A percentile compares a stretch with the other conserved stretches of the same genome.
These are phyloP conservation scores for Brachionus plicatilis DNA, from an alignment of 1,140 invertebrate genomes.

Conservation along the genomic window DNA sequence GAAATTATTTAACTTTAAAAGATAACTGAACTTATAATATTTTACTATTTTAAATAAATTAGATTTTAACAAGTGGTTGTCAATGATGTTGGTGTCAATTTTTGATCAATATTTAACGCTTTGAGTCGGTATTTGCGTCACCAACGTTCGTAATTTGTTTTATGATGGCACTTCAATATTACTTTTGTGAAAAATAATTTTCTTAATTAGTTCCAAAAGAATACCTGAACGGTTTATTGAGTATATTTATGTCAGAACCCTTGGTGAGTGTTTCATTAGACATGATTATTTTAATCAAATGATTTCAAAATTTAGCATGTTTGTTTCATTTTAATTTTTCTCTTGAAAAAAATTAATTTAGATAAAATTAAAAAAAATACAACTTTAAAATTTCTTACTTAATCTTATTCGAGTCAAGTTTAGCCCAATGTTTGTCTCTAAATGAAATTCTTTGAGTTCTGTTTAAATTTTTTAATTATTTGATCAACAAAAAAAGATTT, in stretches of 20 bases:
- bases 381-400: too few relatives aligned
- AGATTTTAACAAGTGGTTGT: neutral
- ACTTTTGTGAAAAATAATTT: neutral
- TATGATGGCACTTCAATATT: neutral
- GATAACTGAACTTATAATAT: neutral
- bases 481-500: neutral
- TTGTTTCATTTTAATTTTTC: too few relatives aligned
- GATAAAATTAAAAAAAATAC: too few relatives aligned
- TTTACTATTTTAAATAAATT: slow-evolving; percentile 1
- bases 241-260: neutral
- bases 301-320: too few relatives aligned
- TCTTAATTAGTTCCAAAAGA: neutral
- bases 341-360: too few relatives aligned
- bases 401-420: too few relatives aligned
- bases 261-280: neutral
- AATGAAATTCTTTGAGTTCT: too few relatives aligned
- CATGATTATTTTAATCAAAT: too few relatives aligned
- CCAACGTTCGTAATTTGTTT: neutral
- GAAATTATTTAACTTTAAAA: neutral
- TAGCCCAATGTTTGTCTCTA: too few relatives aligned
- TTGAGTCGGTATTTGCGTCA: neutral
- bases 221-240: neutral
- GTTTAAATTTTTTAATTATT: neutral
- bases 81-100: neutral
- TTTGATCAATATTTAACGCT: neutral